phyloP scores from a whole-genome alignment of 2,888 invertebrate genomes.

The Caradrina kadenii region DNA sequence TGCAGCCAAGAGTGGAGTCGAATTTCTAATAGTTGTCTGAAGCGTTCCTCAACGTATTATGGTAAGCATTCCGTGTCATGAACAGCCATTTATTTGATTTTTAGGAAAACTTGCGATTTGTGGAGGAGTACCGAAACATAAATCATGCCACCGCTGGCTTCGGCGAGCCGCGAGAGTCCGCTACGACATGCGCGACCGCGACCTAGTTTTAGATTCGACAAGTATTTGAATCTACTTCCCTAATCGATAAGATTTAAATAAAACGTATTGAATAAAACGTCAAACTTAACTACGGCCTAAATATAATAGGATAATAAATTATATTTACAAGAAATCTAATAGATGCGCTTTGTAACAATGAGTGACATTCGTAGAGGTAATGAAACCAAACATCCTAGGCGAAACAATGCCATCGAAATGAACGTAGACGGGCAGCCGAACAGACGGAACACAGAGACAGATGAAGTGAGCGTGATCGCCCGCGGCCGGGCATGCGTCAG shows the following conservation, averaged over 20 bases:
- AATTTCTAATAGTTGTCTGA: conserved; percentile 89
- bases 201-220: conserved; percentile 67
- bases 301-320: conserved; percentile 73
- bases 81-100: conserved; percentile 84
- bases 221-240: conserved; percentile 70
- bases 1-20: conserved; percentile 90
- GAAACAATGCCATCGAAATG: conserved; percentile 88
- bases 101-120: conserved; percentile 78
- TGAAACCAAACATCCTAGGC: conserved; percentile 86
- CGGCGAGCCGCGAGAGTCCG: conserved; percentile 71
- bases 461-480: conserved; percentile 90
- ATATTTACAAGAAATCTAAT: conserved; percentile 88
- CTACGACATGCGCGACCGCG: conserved; percentile 79
- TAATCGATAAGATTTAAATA: conserved; percentile 72
- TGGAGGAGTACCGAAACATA: conserved; percentile 76
- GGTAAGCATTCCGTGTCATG: conserved; percentile 89
- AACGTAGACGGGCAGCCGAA: conserved; percentile 87
- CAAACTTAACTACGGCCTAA: conserved; percentile 83
- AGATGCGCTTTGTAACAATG: conserved; percentile 89
- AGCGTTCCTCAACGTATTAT: conserved; percentile 85
- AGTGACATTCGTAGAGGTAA: conserved; percentile 87
- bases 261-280: conserved; percentile 73
- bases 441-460: conserved; percentile 89
- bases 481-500: conserved; percentile 90
- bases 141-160: conserved; percentile 77